Evolutionary conservation across 2,113 vertebrate genomes (phyloP).

Genomic region (Rhynchopsitta pachyrhyncha): DNA sequence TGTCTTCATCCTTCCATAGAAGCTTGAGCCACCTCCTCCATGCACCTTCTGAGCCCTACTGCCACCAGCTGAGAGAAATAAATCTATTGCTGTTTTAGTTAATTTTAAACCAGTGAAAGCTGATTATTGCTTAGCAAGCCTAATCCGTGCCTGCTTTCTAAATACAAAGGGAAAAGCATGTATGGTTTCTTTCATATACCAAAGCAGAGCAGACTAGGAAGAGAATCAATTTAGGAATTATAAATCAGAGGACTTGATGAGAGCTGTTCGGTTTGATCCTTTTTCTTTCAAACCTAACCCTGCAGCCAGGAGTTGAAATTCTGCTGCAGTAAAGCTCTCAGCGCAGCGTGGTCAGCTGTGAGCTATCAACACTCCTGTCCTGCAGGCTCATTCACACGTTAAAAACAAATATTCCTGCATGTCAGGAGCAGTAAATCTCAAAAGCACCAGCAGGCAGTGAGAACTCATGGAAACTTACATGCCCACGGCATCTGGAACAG

Average conservation of each 20-base stretch:
- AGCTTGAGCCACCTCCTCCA: neutral
- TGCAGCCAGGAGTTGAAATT: neutral
- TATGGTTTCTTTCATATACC: neutral
- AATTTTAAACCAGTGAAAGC: slow-evolving; percentile 28
- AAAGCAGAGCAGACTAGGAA: neutral
- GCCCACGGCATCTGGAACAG: neutral
- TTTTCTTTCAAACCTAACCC: neutral
- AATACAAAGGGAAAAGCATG: neutral
- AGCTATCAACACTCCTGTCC: neutral
- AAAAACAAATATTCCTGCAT: neutral
- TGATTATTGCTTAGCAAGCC: neutral
- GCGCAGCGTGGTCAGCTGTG: neutral
- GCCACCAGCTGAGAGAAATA: neutral
- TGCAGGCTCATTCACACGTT: neutral
- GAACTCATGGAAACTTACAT: neutral
- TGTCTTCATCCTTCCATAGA: neutral
- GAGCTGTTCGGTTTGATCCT: neutral
- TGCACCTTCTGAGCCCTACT: neutral
- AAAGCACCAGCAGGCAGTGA: neutral
- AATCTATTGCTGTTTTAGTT: neutral
- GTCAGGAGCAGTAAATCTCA: neutral
- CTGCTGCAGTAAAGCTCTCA: neutral
- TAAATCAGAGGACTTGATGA: neutral
- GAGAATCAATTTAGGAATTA: neutral
- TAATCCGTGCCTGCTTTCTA: neutral